Evolutionary conservation across 2,113 vertebrate species (phyloP), one percentile per base, ranked within the genome.

Genomic region (Corythornis cristatus): DNA sequence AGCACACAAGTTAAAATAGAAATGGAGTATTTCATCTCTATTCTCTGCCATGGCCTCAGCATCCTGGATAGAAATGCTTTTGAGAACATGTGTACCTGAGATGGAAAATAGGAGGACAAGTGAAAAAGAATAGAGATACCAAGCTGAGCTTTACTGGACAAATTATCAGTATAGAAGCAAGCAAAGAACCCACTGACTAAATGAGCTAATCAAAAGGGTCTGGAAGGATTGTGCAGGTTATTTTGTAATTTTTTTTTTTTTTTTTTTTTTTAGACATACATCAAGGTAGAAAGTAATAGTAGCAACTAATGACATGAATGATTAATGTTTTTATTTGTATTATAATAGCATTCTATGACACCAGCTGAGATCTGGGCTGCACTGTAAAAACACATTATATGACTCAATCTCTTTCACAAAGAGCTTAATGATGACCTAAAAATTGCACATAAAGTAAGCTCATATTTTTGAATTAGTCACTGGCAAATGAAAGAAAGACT

Each of bases 381-480:
- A 60, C 65, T 86, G 75, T 83, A 71, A 87, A 86, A 95, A 93
- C 82, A 93, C 78, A 89, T 91, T 91, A 87, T 67, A 68, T 94
- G 91, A 96, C 81, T 94, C 94, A 90, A 94, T 92, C 89, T 82
- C 43, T 92, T 86, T 76, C 77, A 92, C 87, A 94, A 93, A 95
- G 81, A 76, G 75, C 72, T 91, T 95, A 96, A 96, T 91, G 89
- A 87, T 91, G 93, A 87, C 84, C 95, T 93, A 92, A 94, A 95
- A 94, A 92, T 45, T 89, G 64, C 78, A 71, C 67, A 91, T 74
- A 89, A 85, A 91, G 84, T 79, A 93, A 92, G 82, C 89, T 80
- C 56, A 72, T 80, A 95, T 96, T 96, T 96, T 92, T 87, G 26
- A 96, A 96, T 95, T 96, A 95, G 93, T 89, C 64, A 89, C 72